Conservation (phyloP, 2,113 vertebrate genomes). For the Agapornis roseicollis region DNA sequence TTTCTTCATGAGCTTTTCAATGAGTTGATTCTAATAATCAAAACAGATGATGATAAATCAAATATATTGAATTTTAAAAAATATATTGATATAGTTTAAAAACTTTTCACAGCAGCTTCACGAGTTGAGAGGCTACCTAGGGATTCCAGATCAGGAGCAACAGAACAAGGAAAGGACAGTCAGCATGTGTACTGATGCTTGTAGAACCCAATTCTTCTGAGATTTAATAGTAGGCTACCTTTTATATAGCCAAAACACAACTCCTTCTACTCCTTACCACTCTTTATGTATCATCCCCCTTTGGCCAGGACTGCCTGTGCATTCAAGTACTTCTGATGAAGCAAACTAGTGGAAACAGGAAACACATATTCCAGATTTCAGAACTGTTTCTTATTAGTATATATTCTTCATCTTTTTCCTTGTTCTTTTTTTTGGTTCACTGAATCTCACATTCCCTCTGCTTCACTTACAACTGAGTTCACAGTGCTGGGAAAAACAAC, state of each 20-base stretch:
- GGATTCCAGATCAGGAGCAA: background rate
- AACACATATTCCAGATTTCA: slow-evolving; percentile 24
- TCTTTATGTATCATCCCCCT: slow-evolving; percentile 6
- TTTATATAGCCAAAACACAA: background rate
- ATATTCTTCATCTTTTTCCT: slow-evolving; percentile 23
- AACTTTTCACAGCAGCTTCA: background rate
- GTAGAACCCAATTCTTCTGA: background rate
- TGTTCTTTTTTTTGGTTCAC: slow-evolving; percentile 23
- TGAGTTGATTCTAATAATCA: background rate
- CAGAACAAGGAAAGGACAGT: background rate
- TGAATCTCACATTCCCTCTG: background rate
- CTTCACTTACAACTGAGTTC: background rate
- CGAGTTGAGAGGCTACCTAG: background rate
- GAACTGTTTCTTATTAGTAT: slow-evolving; percentile 15
- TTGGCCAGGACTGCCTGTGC: background rate
- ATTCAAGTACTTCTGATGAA: slow-evolving; percentile 25
- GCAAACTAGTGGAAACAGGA: slow-evolving; percentile 50
- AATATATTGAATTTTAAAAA: background rate
- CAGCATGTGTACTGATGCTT: background rate
- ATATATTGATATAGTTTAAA: background rate
- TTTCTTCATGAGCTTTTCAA: background rate
- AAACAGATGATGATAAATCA: background rate
- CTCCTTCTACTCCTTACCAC: background rate
- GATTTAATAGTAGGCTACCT: background rate
- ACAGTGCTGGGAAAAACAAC: background rate